Conservation (phyloP, 2,888 invertebrate genomes). For the Plagodis pulveraria region DNA sequence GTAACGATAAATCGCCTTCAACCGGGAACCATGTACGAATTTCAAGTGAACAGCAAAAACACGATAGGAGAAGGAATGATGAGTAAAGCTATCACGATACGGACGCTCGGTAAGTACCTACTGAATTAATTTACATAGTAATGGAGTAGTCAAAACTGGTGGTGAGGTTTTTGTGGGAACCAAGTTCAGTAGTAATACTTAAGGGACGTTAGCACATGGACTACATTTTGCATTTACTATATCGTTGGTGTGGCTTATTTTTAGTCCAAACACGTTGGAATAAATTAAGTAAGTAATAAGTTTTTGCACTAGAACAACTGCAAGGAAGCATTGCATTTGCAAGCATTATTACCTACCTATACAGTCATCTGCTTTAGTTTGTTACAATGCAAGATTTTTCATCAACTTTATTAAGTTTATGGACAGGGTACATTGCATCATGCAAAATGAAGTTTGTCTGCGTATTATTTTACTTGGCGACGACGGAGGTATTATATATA, state of each 20-base stretch:
- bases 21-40: constrained; percentile 97
- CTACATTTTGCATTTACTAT: constrained; percentile 17
- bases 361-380: no score
- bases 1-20: constrained; percentile 96
- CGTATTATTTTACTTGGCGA: no score
- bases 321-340: no score
- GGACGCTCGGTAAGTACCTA: constrained; percentile 91
- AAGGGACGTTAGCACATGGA: constrained; percentile 12
- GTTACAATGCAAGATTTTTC: no score
- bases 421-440: no score
- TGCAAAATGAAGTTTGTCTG: no score
- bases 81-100: constrained; percentile 95
- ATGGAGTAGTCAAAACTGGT: constrained; percentile 29
- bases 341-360: no score
- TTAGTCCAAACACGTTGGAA: background rate
- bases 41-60: constrained; percentile 98
- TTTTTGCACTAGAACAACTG: no score
- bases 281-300: background rate
- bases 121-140: constrained; percentile 22
- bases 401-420: no score
- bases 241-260: background rate
- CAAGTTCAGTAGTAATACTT: constrained; percentile 8
- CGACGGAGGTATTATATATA: background rate
- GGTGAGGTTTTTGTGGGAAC: constrained; percentile 20
- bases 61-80: constrained; percentile 97